Base-by-base conservation (phyloP, 2,113 vertebrate genomes). In the Candoia aspera region DNA sequence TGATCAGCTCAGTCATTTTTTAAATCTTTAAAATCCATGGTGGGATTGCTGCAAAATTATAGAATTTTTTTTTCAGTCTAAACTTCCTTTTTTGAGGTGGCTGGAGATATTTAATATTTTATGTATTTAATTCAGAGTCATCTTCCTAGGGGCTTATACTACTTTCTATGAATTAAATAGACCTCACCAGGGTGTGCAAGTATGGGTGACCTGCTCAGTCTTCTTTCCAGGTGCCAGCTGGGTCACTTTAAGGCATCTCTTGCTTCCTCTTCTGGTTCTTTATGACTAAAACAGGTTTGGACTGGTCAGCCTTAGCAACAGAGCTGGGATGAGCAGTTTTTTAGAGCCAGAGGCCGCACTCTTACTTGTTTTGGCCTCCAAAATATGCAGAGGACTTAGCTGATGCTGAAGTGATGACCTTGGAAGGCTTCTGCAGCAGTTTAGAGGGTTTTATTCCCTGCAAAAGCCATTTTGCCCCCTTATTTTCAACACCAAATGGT, bases 1-100 rank as follows among this genome's bases (percentile, higher is more conserved):
- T 95, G 97, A 95, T 98, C 96, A 46, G 90, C 90, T 3, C 97
- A 97, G 6, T 93, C 97, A 49, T 93, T 97, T 95, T 98, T 97
- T 79, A 96, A 96, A 96, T 97, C 96, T 58, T 97, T 98, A 79
- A 97, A 97, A 95, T 96, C 97, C 33, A 98, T 96, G 1, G 95
- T 94, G 37, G 97, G 98, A 87, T 95, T 98, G 21, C 97, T 98
- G 3, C 97, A 97, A 95, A 97, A 93, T 62, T 98, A 96, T 4
- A 96, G 94, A 12, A 1, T 68, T 37, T 37, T 68, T 62, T 37
- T 19, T 37, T 13, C 68, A 37, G 8, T 9, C 6, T 79, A 79
- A 79, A 37, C 33, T 19, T 37, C 6, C n/a, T 37, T 79, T 79
- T 79, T 79, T 6, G 37, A 79, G 17, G 33, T 19, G 68, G 17